phyloP scores from a whole-genome alignment of 2,113 vertebrate genomes.

The Orycteropus afer region DNA sequence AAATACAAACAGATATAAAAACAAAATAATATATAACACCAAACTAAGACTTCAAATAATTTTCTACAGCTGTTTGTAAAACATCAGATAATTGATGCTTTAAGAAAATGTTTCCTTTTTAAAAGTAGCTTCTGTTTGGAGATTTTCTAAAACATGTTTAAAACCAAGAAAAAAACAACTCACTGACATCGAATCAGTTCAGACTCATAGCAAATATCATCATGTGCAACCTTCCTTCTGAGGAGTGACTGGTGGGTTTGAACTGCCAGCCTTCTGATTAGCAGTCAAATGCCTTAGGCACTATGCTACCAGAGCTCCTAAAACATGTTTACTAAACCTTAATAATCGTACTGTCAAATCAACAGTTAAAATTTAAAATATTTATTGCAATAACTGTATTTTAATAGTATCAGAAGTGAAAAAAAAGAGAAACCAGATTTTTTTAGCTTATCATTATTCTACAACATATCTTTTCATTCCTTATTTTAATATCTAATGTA shows the following conservation, averaged over 20 bases:
- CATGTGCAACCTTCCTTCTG: too few relatives aligned
- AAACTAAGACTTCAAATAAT: not conserved
- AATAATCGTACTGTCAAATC: not conserved
- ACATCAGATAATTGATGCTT: not conserved
- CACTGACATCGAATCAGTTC: too few relatives aligned
- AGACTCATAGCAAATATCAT: too few relatives aligned
- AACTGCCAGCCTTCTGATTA: too few relatives aligned
- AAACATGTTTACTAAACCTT: not conserved
- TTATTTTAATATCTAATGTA: not conserved
- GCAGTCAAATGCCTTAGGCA: too few relatives aligned
- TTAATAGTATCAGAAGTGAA: not conserved
- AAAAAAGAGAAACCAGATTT: not conserved
- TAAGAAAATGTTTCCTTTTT: not conserved
- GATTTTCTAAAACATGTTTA: not conserved
- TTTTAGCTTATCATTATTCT: not conserved
- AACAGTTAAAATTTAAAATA: not conserved
- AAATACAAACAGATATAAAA: not conserved
- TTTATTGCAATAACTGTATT: not conserved
- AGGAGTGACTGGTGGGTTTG: too few relatives aligned
- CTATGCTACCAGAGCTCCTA: too few relatives aligned
- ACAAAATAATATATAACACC: not conserved
- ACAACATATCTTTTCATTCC: not conserved
- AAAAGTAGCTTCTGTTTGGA: not conserved
- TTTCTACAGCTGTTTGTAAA: not conserved
- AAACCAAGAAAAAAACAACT: too few relatives aligned